Conservation (phyloP, 1,140 invertebrate genomes). For the Lepidostoma basale region DNA sequence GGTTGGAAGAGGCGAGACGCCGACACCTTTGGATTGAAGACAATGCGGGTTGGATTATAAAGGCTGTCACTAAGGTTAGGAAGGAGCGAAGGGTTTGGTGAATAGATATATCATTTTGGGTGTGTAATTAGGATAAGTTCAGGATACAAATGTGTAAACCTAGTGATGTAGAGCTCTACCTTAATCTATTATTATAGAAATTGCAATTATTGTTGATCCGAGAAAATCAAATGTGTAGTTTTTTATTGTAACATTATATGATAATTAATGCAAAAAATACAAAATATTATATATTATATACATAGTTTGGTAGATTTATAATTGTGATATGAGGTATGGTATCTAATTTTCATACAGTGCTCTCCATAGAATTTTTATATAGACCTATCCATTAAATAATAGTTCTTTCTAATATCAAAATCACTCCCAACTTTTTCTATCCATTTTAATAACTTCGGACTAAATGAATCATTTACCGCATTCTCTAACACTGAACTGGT, state of each 20-base stretch:
- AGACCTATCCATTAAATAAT: constrained; percentile 2
- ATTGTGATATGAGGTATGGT: constrained; percentile 43
- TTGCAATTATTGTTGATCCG: constrained; percentile 36
- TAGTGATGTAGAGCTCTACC: constrained; percentile 30
- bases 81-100: constrained; percentile 1
- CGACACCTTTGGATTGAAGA: no score
- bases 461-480: constrained; percentile 22
- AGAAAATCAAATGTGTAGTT: constrained; percentile 42
- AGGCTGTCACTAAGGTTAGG: constrained; percentile 6
- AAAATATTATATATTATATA: constrained; percentile 43
- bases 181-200: constrained; percentile 33
- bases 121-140: constrained; percentile 7
- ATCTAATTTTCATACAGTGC: constrained; percentile 43
- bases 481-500: constrained; percentile 6
- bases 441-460: constrained; percentile 24
- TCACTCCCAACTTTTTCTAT: constrained; percentile 25
- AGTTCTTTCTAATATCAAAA: constrained; percentile 14
- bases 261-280: constrained; percentile 42
- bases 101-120: constrained; percentile 29
- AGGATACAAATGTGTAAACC: constrained; percentile 29
- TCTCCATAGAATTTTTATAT: constrained; percentile 40
- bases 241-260: constrained; percentile 42
- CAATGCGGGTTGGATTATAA: not conserved
- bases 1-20: not conserved
- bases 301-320: constrained; percentile 42